Evolutionary conservation across 2,797 vertebrate species (phyloP), one percentile per base, ranked within the genome.

Genomic region (Hydrolagus colliei): DNA sequence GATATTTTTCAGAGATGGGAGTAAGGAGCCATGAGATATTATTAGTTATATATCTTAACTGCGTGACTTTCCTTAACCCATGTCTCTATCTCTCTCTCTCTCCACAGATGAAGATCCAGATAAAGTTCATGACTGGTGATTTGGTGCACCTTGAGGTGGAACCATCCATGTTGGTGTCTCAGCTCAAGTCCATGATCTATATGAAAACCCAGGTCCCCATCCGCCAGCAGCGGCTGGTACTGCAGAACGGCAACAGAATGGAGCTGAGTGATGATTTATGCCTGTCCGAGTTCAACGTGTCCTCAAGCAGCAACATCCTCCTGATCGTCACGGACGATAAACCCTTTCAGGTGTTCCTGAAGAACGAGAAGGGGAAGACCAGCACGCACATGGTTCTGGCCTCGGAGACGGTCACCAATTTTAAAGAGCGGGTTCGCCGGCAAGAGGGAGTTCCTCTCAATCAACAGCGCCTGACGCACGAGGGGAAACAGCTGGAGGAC

Each of bases 61-160:
- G 27, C 0, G 27, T 27, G 27, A 27, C 27, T 27, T 27, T 0
- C 1, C 6, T 52, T 52, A 52, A 52, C 41, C 41, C 41, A 52
- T 52, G 20, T 59, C 5, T 7, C 13, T 0, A 10, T 73, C 27
- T 32, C 32, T 35, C 13, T 65, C 16, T 79, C 65, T 79, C 61
- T 65, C 61, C 9, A 84, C 79, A 84, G 79, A 86, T 86, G 86
- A 75, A n/a, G 35, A 77, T 86, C 63, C 68, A 67, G 52, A 63
- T 86, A 76, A 86, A 85, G 76, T 68, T 27, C 20, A 7, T 86
- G 9, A 85, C 65, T 2, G 86, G 86, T 14, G 20, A 85, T 2
- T 0, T 22, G 13, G 20, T 86, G 12, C 4, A 11, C 61, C 86
- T 86, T 67, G 86, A 84, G 9, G 27, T 86, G 14, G 35, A 86